Evolutionary conservation across 1,140 invertebrate genomes (phyloP).

Genomic region (Amyelois transitella): DNA sequence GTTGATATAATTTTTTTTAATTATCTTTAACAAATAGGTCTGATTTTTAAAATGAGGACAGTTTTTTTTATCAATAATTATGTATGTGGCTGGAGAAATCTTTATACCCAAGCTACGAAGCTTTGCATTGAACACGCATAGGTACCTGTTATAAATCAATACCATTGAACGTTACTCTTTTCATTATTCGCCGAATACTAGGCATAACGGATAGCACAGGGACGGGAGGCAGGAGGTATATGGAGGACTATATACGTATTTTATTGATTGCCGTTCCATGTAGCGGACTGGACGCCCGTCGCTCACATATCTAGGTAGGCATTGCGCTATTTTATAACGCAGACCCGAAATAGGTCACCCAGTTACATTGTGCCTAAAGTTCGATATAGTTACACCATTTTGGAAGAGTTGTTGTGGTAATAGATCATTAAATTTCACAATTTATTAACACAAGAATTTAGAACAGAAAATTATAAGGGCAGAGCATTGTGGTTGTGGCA

Average conservation of each 20-base stretch:
- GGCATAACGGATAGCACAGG: background rate
- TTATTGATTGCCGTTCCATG: constrained; percentile 58
- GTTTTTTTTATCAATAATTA: background rate
- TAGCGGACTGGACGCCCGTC: constrained; percentile 37
- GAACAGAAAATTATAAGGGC: no score
- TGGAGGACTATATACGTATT: constrained; percentile 37
- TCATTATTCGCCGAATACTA: background rate
- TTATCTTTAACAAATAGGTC: no score
- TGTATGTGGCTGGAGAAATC: background rate
- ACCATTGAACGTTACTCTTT: background rate
- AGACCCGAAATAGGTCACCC: constrained; percentile 27
- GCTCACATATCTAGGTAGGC: constrained; percentile 22
- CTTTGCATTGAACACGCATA: background rate
- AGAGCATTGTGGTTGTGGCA: no score
- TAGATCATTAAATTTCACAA: no score
- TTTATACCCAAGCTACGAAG: no score
- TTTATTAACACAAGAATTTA: no score
- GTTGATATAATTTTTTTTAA: no score
- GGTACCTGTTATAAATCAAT: background rate
- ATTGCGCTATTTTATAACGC: constrained; percentile 29
- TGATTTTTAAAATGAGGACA: no score
- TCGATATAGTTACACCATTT: no score
- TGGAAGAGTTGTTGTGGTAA: no score
- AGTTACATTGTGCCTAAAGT: background rate
- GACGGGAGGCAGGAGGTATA: constrained; percentile 21